Conservation (phyloP, 2,797 vertebrate genomes). For the Centropyge bicolor region DNA sequence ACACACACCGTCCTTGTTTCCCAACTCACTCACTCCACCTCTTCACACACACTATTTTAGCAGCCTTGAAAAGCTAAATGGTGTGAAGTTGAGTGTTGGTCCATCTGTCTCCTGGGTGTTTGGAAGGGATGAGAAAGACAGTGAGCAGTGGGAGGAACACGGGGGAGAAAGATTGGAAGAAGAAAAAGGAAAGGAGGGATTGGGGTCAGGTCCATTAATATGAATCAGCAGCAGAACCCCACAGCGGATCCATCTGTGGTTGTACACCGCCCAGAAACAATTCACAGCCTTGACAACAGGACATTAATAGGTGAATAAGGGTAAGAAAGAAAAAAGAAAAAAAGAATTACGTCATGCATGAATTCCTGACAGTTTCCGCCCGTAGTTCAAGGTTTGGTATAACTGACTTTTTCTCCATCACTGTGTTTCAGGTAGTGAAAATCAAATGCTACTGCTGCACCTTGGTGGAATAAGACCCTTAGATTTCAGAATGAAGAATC, state of each 20-base stretch:
- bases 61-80: conserved; percentile 86
- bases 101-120: conserved; percentile 84
- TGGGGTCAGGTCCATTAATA: conserved; percentile 82
- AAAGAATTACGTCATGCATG: conserved; percentile 58
- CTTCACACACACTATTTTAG: conserved; percentile 77
- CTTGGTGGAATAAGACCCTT: conserved; percentile 1
- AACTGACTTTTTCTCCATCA: conserved; percentile 30
- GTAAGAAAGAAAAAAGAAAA: conserved; percentile 51
- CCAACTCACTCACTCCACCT: conserved; percentile 65
- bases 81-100: conserved; percentile 86
- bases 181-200: conserved; percentile 72
- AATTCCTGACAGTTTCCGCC: conserved; percentile 54
- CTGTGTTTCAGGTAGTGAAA: conserved; percentile 27
- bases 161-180: conserved; percentile 63
- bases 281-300: conserved; percentile 67
- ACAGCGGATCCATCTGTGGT: conserved; percentile 80
- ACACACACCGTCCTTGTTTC: conserved; percentile 57
- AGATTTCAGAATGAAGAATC: conserved; percentile 9
- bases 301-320: conserved; percentile 66
- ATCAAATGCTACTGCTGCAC: conserved; percentile 21
- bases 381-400: conserved; percentile 42
- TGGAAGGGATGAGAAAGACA: conserved; percentile 74
- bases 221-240: conserved; percentile 83
- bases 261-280: conserved; percentile 67
- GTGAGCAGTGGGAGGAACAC: conserved; percentile 64